Conservation (phyloP, 2,113 vertebrate species). For the Paedocypris sp. region DNA sequence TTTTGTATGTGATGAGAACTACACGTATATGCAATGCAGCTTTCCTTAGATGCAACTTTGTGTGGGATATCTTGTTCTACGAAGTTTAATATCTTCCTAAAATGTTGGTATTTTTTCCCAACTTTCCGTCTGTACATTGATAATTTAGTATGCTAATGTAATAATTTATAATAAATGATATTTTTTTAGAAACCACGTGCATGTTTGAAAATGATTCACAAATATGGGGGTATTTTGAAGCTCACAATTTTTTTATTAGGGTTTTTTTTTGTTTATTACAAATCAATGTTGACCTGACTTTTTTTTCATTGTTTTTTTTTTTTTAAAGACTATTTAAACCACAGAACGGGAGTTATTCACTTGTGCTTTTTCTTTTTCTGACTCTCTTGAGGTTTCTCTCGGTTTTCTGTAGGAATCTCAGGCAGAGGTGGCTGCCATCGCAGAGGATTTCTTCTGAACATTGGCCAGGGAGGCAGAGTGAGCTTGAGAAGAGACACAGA, state of each 20-base stretch:
- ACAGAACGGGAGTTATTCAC: conserved; percentile 43
- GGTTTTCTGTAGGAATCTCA: conserved; percentile 61
- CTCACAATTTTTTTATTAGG: no score
- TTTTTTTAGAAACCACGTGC: background rate
- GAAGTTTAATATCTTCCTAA: background rate
- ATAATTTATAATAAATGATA: conserved; percentile 4
- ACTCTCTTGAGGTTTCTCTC: conserved; percentile 74
- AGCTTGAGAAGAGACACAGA: conserved; percentile 55
- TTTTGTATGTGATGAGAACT: no score
- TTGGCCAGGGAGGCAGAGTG: conserved; percentile 91
- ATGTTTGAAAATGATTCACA: background rate
- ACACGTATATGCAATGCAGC: no score
- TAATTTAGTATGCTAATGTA: background rate
- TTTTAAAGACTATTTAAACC: background rate
- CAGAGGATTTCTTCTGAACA: conserved; percentile 82
- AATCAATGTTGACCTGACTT: background rate
- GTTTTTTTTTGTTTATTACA: conserved; percentile 33
- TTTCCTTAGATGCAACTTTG: no score
- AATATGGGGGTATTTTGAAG: no score
- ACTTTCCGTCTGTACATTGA: conserved; percentile 1
- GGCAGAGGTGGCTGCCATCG: conserved; percentile 77
- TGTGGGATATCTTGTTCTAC: background rate
- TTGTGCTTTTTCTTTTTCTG: conserved; percentile 88
- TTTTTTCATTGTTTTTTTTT: background rate
- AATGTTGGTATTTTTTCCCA: background rate